Evolutionary conservation across 2,888 invertebrate species (phyloP), one percentile per base, ranked within the genome.

Genomic region (Eledona agricola): DNA sequence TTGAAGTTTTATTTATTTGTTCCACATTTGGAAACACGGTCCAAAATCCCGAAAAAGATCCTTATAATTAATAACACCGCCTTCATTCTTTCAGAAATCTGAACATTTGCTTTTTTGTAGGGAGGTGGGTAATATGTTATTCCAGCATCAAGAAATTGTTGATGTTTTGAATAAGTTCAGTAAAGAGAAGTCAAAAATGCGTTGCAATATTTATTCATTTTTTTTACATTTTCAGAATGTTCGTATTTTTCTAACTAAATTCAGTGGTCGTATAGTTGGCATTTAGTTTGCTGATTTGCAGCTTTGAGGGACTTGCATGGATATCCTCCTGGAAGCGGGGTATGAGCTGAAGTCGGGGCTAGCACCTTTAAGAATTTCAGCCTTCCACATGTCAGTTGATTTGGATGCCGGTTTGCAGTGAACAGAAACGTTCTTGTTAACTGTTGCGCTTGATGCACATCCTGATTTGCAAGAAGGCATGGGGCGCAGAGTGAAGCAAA

Each of bases 401-500:
- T 60, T 60, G 51, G 55, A 58, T 31, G 17, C 22, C 16, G 65
- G 57, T 6, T 3, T 12, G 55, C 79, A 80, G 51, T 79, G 72
- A 45, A 78, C 75, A n/a, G 70, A 64, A 23, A 78, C 73, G 1
- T 73, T 71, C 65, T 80, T 81, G 5, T 74, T 63, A 53, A 77
- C 73, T n/a, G 19, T 7, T 13, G 45, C 49, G 1, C 19, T 17
- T 10, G 31, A 38, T 37, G 23, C 19, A 74, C 84, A 84, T 2
- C 19, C 16, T 2, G 4, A 3, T 4, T 78, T 75, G 72, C 87
- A 88, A 1, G 78, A 70, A 1, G 81, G 78, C 11, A 85, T 59
- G 0, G 80, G 79, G 6, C 74, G 75, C 3, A 78, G 74, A 1
- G 83, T 81, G 71, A 87, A 85, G 72, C 87, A 88, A 47, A 83